phyloP scores from a whole-genome alignment of 2,797 vertebrate species.

The Rhinella marina region DNA sequence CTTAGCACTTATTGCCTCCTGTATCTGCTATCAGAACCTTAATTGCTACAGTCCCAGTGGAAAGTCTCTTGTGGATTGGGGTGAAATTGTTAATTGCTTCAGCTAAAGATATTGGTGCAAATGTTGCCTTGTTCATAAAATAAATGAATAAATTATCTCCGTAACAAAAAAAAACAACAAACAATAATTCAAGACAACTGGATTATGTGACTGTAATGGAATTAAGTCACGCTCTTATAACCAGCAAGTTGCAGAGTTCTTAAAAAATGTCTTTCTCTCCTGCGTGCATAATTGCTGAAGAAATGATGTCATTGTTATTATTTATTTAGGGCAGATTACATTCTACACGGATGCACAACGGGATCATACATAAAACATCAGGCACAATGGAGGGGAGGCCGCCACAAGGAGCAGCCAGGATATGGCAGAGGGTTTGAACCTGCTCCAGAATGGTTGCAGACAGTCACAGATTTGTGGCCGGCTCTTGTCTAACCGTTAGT shows the following conservation, averaged over 20 bases:
- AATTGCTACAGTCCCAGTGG: conserved; percentile 33
- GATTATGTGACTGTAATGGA: conserved; percentile 39
- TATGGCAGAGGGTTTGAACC: not conserved
- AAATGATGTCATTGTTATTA: conserved; percentile 46
- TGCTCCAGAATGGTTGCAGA: not conserved
- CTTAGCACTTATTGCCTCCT: not conserved
- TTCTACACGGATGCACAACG: conserved; percentile 35
- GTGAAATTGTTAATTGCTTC: conserved; percentile 38
- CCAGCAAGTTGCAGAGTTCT: conserved; percentile 21
- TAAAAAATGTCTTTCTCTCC: conserved; percentile 10
- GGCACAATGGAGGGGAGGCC: not conserved
- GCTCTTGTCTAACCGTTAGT: not conserved
- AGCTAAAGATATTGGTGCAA: conserved; percentile 36
- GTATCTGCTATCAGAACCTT: conserved; percentile 27
- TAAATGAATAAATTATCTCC: conserved; percentile 47
- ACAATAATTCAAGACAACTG: conserved; percentile 14
- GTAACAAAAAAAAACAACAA: conserved; percentile 13
- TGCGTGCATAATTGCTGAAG: conserved; percentile 40
- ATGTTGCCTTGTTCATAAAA: conserved; percentile 32
- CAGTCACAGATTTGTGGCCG: not conserved
- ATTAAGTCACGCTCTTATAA: conserved; percentile 39
- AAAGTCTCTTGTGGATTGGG: conserved; percentile 19
- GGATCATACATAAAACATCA: conserved; percentile 43
- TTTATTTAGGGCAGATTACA: conserved; percentile 51
- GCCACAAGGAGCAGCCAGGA: not conserved